phyloP scores from a whole-genome alignment of 1,140 invertebrate genomes.

The Drosophila suzukii region DNA sequence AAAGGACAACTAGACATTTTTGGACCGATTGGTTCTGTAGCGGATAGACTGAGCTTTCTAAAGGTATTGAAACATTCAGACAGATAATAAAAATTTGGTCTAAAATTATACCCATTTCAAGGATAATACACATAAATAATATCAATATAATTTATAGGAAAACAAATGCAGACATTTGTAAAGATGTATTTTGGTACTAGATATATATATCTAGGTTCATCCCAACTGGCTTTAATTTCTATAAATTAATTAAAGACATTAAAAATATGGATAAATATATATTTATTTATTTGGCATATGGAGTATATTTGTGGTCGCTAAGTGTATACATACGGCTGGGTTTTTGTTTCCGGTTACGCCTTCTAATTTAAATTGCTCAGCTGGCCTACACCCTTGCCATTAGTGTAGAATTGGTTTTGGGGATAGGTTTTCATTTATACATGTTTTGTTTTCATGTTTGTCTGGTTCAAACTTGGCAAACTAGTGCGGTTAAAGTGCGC shows the following conservation, averaged over 20 bases:
- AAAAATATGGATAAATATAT: conserved; percentile 52
- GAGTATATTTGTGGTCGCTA: conserved; percentile 57
- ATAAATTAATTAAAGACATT: background rate
- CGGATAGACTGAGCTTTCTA: too few species aligned
- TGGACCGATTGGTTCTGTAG: too few species aligned
- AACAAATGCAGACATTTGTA: too few species aligned
- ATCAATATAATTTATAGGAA: too few species aligned
- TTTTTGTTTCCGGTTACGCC: conserved; percentile 28
- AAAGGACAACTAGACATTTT: too few species aligned
- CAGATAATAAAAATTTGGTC: too few species aligned
- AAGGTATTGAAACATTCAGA: too few species aligned
- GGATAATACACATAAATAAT: too few species aligned
- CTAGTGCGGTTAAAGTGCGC: conserved; percentile 3
- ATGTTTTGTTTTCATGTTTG: conserved; percentile 25
- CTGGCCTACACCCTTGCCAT: conserved; percentile 36
- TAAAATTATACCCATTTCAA: too few species aligned
- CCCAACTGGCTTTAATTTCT: too few species aligned
- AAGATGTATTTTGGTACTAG: too few species aligned
- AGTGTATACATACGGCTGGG: conserved; percentile 29
- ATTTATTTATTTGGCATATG: conserved; percentile 72
- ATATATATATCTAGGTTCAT: too few species aligned
- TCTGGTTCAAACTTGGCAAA: conserved; percentile 49
- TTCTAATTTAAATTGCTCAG: conserved; percentile 57
- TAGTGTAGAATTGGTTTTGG: conserved; percentile 10
- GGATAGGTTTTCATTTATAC: conserved; percentile 28